Evolutionary conservation across 2,888 invertebrate species (phyloP).

Genomic region (Ctena decussata): DNA sequence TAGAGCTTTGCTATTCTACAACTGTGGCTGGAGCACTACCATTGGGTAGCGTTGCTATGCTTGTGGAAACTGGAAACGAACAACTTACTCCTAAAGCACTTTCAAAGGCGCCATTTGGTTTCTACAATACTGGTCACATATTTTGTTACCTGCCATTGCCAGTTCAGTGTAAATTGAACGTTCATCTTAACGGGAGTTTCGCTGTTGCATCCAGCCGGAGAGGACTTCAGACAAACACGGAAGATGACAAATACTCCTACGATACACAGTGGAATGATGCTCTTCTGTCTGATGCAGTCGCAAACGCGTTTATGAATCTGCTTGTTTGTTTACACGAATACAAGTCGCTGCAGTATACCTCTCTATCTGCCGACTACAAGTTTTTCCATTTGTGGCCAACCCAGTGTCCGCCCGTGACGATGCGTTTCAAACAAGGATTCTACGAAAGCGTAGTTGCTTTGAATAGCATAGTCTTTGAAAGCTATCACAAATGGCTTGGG

Average conservation of each 20-base stretch:
- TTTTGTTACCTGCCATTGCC: constrained; percentile 80
- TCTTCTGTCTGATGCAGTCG: constrained; percentile 57
- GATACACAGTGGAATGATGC: constrained; percentile 65
- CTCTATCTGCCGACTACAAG: not conserved
- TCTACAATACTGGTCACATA: constrained; percentile 67
- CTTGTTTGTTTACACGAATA: constrained; percentile 29
- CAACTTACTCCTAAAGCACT: not conserved
- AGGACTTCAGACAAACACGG: constrained; percentile 68
- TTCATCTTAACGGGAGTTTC: constrained; percentile 84
- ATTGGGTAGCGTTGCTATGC: constrained; percentile 66
- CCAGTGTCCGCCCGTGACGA: not conserved
- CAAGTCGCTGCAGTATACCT: not conserved
- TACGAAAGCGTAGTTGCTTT: constrained; percentile 27
- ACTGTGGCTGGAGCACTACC: constrained; percentile 59
- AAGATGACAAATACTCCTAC: constrained; percentile 74
- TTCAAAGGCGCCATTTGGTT: constrained; percentile 47
- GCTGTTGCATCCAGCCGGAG: constrained; percentile 79
- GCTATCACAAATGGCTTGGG: constrained; percentile 25
- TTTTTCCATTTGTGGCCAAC: constrained; percentile 56
- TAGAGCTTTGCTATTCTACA: constrained; percentile 12
- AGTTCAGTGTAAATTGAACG: constrained; percentile 73
- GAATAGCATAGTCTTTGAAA: constrained; percentile 44
- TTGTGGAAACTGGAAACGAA: not conserved
- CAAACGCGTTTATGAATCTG: constrained; percentile 48
- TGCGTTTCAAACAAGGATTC: constrained; percentile 26